These are phyloP conservation scores for Bucorvus abyssinicus DNA, from an alignment of 2,797 vertebrate genomes.

Conservation along the genomic window DNA sequence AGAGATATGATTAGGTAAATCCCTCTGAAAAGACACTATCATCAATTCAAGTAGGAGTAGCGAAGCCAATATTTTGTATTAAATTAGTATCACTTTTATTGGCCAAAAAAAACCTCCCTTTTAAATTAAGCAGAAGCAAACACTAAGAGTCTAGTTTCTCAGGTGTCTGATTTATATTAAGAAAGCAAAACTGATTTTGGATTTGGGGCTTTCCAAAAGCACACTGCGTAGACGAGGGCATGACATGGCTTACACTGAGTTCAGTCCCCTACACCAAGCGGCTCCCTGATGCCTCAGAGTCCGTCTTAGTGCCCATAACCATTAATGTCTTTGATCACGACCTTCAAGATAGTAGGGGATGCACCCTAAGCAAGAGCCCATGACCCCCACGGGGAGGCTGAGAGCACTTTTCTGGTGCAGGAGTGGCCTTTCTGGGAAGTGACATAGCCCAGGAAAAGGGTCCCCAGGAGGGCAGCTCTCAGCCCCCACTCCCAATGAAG, in stretches of 20 bases:
- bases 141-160: neutral
- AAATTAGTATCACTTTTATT: neutral
- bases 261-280: neutral
- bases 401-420: neutral
- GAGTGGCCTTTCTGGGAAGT: neutral
- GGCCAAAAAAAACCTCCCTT: neutral
- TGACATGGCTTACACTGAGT: too few species aligned
- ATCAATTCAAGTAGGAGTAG: neutral
- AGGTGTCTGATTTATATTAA: neutral
- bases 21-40: neutral
- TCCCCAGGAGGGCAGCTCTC: neutral
- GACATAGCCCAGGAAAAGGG: neutral
- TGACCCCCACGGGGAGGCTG: too few species aligned
- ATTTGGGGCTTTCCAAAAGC: neutral
- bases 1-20: neutral
- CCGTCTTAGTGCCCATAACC: neutral
- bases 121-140: neutral
- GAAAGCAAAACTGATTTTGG: neutral
- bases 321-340: neutral
- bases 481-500: too few species aligned
- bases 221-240: neutral
- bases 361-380: neutral
- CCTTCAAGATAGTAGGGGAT: neutral
- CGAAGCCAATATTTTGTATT: neutral
- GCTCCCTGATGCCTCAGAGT: neutral